Conservation (phyloP, 2,888 invertebrate genomes). For the Yponomeuta malinellus region DNA sequence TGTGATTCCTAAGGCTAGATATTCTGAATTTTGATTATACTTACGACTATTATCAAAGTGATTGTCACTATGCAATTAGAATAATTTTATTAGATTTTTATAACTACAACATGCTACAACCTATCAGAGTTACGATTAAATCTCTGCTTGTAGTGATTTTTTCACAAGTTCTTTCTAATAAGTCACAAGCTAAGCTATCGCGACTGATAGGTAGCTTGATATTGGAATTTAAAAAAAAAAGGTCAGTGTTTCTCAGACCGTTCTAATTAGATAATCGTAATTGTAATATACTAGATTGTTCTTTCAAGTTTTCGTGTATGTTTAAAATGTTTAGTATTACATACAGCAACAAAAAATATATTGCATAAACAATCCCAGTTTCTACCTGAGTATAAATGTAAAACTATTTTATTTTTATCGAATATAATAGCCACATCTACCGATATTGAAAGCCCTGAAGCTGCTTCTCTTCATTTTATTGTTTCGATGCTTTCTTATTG, state of each 20-base stretch:
- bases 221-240: not conserved
- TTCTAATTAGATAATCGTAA: conserved; percentile 9
- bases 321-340: not conserved
- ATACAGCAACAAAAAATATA: no score
- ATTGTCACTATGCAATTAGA: not conserved
- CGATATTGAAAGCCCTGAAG: no score
- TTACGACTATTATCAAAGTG: conserved; percentile 6
- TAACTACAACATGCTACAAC: not conserved
- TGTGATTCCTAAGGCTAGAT: conserved; percentile 9
- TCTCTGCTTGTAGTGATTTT: not conserved
- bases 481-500: no score
- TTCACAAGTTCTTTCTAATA: conserved; percentile 5
- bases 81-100: conserved; percentile 5
- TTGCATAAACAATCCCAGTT: not conserved
- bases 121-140: conserved; percentile 5
- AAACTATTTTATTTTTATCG: no score
- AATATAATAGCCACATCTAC: no score
- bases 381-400: not conserved
- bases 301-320: not conserved
- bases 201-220: conserved; percentile 9
- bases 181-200: conserved; percentile 12
- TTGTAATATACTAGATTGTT: not conserved
- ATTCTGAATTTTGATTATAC: conserved; percentile 5
- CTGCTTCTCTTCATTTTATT: no score
- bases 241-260: not conserved